Evolutionary conservation across 2,113 vertebrate species (phyloP), one percentile per base, ranked within the genome.

Genomic region (Peromyscus leucopus): DNA sequence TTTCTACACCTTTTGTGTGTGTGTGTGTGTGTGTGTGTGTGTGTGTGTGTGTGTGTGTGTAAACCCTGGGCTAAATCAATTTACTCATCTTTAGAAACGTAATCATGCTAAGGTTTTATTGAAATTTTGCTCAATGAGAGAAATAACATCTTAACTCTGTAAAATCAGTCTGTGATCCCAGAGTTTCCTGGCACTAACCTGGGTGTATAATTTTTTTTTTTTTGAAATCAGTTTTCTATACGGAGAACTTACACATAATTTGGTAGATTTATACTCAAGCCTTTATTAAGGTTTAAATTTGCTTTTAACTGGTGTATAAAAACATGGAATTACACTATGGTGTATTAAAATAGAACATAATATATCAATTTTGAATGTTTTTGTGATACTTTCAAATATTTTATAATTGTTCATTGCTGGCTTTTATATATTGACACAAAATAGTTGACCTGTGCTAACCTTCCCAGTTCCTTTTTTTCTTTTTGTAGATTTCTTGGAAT

Each of bases 241-340:
- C 71, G 69, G 0, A 90, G 42, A 88, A 17, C 33, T 61, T 72
- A 5, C 4, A 96, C 2, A 28, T 86, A 48, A 57, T 93, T 89
- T 89, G 71, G 82, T 94, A 91, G 79, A 83, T 42, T 79, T 88
- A 90, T 3, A 71, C n/a, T 16, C 55, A 94, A 79, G 46, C 28
- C 46, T 74, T 69, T 65, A 72, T 65, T 90, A 76, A 76, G 57
- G 31, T 83, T 83, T 33, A 69, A 57, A 55, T 79, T 48, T 51
- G 48, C 13, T 67, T n/a, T 90, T 69, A 82, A 71, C 63, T 91
- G 63, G 67, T 39, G 69, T 21, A 46, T 24, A 92, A 46, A 55
- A 75, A 46, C 42, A 57, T 24, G 16, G 55, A 93, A 88, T 71
- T 76, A 26, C 36, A 88, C 46, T 78, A 78, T 31, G 19, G n/a